Conservation (phyloP, 2,113 vertebrate genomes). For the Spilogale gracilis region DNA sequence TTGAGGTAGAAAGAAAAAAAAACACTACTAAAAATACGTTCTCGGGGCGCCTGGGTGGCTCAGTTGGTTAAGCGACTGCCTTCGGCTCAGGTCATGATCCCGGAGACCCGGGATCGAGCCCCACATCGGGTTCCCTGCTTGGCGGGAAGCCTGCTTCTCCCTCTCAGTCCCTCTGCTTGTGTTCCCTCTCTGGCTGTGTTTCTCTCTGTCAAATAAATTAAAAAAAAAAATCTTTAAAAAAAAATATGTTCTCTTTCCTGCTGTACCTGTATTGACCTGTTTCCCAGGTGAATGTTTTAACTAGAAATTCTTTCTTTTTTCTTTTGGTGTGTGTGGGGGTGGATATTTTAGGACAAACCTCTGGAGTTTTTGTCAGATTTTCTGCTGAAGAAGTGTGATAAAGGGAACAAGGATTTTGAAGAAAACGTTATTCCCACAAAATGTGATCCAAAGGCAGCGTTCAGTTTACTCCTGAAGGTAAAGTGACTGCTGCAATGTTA, state of each 20-base stretch:
- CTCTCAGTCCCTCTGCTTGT: no score
- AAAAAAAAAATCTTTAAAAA: no score
- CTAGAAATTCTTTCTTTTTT: neutral
- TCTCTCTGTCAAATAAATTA: no score
- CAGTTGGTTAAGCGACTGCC: no score
- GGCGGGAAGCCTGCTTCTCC: no score
- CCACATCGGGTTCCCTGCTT: no score
- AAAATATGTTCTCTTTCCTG: neutral
- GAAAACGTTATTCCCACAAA: slow-evolving; percentile 41
- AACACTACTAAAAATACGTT: neutral
- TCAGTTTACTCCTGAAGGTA: slow-evolving; percentile 79
- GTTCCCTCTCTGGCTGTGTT: no score
- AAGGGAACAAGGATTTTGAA: slow-evolving; percentile 51
- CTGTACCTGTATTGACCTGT: neutral
- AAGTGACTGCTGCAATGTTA: neutral
- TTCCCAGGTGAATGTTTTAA: slow-evolving; percentile 1
- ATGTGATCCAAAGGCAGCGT: neutral
- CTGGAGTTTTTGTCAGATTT: slow-evolving; percentile 89
- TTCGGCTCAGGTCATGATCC: no score
- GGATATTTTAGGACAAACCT: slow-evolving; percentile 86
- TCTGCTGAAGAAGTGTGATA: slow-evolving; percentile 82
- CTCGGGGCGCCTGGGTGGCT: neutral
- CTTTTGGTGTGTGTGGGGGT: neutral
- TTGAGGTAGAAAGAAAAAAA: neutral
- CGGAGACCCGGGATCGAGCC: no score